These are phyloP conservation scores for Poeciliopsis gracilis DNA, from an alignment of 2,797 vertebrate species.

Conservation along the genomic window DNA sequence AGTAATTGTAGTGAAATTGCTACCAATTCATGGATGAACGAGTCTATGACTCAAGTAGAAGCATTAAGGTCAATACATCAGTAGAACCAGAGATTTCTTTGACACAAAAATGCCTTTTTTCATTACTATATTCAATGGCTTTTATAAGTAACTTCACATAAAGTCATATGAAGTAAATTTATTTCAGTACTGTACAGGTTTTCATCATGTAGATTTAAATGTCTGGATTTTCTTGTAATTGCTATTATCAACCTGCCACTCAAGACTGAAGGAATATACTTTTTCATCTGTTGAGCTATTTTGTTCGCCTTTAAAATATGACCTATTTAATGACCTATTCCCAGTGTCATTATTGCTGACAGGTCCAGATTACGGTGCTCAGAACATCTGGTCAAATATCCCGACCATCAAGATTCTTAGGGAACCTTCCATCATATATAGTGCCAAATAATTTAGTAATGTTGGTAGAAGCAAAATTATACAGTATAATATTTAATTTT, in stretches of 20 bases:
- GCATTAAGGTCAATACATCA: background rate
- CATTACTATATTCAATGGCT: too few relatives aligned
- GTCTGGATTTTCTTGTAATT: background rate
- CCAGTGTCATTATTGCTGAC: slow-evolving; percentile 61
- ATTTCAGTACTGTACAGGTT: too few relatives aligned
- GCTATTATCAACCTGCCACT: background rate
- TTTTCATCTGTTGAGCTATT: slow-evolving; percentile 16
- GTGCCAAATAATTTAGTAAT: slow-evolving; percentile 13
- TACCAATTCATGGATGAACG: background rate
- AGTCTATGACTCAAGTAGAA: background rate
- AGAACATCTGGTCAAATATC: slow-evolving; percentile 66
- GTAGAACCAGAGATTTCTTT: too few relatives aligned
- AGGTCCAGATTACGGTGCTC: slow-evolving; percentile 64
- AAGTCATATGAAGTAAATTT: background rate
- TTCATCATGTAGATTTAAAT: background rate
- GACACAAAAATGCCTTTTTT: too few relatives aligned
- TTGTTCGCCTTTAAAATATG: slow-evolving; percentile 33
- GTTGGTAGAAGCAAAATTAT: background rate
- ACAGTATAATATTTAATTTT: background rate
- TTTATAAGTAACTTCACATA: background rate
- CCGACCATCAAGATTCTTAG: slow-evolving; percentile 18
- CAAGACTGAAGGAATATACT: background rate
- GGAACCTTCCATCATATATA: slow-evolving; percentile 9
- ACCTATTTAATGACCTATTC: slow-evolving; percentile 39
- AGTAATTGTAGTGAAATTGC: background rate